These are phyloP conservation scores for Aix galericulata DNA, from an alignment of 2,113 vertebrate species.

Conservation along the genomic window DNA sequence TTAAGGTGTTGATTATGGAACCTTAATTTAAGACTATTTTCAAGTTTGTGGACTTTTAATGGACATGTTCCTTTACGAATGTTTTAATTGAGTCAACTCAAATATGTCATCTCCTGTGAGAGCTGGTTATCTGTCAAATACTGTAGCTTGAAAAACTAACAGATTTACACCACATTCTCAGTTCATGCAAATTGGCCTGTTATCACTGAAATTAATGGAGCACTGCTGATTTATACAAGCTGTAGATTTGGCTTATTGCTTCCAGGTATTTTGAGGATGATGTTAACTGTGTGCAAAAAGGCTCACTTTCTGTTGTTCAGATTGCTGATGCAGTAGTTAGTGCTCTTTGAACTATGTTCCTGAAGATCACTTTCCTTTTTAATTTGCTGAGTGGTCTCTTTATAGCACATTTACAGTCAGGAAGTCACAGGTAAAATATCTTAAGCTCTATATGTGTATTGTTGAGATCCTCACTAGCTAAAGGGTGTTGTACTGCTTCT, in stretches of 20 bases:
- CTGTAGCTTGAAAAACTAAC: neutral
- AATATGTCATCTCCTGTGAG: neutral
- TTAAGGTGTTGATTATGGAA: neutral
- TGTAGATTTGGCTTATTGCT: neutral
- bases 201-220: neutral
- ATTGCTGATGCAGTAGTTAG: neutral
- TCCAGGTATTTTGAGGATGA: neutral
- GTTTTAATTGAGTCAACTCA: neutral
- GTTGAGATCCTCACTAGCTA: neutral
- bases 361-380: neutral
- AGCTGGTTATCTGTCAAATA: neutral
- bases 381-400: neutral
- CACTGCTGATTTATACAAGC: neutral
- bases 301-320: neutral
- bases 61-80: neutral
- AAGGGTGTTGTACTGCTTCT: neutral
- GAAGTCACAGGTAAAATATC: neutral
- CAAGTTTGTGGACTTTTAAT: neutral
- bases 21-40: neutral
- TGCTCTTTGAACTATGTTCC: neutral
- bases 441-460: neutral
- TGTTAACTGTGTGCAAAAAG: neutral
- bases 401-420: neutral
- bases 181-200: neutral
- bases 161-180: neutral